Percentiles rank a stretch among this genome's conserved stretches.
These are phyloP conservation scores for Madoqua kirkii DNA, from an alignment of 2,113 vertebrate genomes.

Conservation along the genomic window DNA sequence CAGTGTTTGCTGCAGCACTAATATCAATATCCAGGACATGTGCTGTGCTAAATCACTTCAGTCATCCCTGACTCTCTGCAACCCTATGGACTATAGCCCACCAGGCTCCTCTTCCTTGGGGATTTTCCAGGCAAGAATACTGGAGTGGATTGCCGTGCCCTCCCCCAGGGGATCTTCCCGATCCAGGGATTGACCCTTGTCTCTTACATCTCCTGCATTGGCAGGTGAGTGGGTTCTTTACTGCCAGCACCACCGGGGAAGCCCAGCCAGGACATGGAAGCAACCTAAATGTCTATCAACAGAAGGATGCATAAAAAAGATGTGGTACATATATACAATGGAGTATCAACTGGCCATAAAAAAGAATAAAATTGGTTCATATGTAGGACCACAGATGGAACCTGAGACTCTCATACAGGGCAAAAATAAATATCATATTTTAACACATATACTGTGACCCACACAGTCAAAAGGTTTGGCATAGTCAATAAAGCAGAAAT, in stretches of 20 bases:
- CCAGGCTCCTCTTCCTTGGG: not conserved
- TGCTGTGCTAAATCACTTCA: not conserved
- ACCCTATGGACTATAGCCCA: not conserved
- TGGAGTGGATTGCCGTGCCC: not conserved
- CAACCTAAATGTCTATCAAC: not conserved
- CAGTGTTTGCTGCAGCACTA: not conserved
- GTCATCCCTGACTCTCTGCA: not conserved
- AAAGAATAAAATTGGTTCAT: not conserved
- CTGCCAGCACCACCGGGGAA: fast-evolving
- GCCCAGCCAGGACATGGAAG: not conserved
- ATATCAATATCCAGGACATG: not conserved
- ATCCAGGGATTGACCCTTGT: not conserved
- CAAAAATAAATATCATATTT: not conserved
- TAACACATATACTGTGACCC: not conserved
- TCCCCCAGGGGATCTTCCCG: not conserved
- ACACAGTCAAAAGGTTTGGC: not conserved
- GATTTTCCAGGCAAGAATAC: not conserved
- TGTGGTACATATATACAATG: not conserved
- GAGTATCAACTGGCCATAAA: not conserved
- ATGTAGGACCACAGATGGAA: not conserved
- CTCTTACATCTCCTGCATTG: not conserved
- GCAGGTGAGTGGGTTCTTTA: not conserved
- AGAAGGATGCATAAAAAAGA: not conserved
- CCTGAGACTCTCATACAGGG: not conserved
- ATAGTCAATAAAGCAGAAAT: not conserved